A percentile compares a stretch with the other conserved stretches of the same genome.
Evolutionary conservation across 2,797 vertebrate species (phyloP).

Genomic region (Manis pentadactyla): DNA sequence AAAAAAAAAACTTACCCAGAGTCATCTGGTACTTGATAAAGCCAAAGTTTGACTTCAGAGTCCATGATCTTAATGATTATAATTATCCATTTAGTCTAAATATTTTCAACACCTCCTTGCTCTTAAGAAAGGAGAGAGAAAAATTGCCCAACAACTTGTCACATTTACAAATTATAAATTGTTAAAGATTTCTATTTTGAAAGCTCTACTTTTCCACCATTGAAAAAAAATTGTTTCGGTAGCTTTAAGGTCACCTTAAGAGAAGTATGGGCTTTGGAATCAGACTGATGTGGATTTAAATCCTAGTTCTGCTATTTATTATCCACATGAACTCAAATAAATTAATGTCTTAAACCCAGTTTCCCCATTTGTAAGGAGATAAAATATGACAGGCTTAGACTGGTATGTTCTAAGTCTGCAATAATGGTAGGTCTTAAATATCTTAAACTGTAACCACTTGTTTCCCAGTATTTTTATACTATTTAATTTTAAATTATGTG

Average conservation of each 20-base stretch:
- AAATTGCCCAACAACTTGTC: background rate
- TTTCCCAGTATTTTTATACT: slow-evolving; percentile 46
- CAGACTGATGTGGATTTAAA: slow-evolving; percentile 57
- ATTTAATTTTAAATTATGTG: slow-evolving; percentile 53
- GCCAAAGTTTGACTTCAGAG: slow-evolving; percentile 3
- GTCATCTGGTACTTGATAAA: background rate
- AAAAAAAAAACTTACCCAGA: background rate
- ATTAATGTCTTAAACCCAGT: slow-evolving; percentile 1
- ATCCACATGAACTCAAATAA: slow-evolving; percentile 33
- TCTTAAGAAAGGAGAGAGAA: background rate
- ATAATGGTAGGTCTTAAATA: slow-evolving; percentile 35
- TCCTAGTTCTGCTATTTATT: slow-evolving; percentile 59
- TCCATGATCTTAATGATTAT: background rate
- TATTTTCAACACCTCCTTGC: slow-evolving; percentile 27
- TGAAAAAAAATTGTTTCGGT: slow-evolving; percentile 6
- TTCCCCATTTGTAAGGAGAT: slow-evolving; percentile 66
- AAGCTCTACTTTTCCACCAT: background rate
- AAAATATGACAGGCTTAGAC: background rate
- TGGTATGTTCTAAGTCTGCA: slow-evolving; percentile 25
- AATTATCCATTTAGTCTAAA: background rate
- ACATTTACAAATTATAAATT: slow-evolving; percentile 48
- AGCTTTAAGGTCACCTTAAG: slow-evolving; percentile 12
- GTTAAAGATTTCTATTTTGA: slow-evolving; percentile 43
- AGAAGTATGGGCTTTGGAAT: slow-evolving; percentile 48
- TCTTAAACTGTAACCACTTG: slow-evolving; percentile 38